A percentile compares a stretch with the other conserved stretches of the same genome.
Evolutionary conservation across 2,797 vertebrate genomes (phyloP).

Genomic region (Myiothlypis coronata): DNA sequence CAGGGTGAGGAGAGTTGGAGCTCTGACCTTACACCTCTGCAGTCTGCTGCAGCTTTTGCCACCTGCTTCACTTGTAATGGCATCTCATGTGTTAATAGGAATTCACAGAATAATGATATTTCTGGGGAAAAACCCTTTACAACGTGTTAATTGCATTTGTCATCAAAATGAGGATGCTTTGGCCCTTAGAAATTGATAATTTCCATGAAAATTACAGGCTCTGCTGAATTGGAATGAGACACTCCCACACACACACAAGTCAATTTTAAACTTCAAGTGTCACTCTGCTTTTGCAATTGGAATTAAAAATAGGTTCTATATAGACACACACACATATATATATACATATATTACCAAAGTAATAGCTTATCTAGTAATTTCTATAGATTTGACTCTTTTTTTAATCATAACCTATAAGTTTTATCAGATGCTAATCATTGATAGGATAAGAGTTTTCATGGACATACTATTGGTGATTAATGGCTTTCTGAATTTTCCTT

Average conservation of each 20-base stretch:
- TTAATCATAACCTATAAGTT: accelerated
- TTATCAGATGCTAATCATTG: background rate
- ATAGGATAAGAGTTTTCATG: background rate
- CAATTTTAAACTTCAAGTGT: background rate
- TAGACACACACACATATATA: too few species aligned
- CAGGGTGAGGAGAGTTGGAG: background rate
- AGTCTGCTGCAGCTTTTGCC: background rate
- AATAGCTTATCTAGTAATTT: background rate
- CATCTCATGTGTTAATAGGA: background rate
- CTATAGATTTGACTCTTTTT: background rate
- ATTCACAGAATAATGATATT: background rate
- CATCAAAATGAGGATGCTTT: background rate
- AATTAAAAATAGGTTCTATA: background rate
- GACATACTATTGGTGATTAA: background rate
- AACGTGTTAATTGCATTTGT: background rate
- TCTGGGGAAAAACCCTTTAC: background rate
- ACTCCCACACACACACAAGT: too few species aligned
- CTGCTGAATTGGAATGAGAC: background rate
- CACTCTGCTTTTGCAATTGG: background rate
- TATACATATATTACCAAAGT: background rate
- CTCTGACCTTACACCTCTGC: background rate
- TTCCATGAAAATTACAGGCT: background rate
- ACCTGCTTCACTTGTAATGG: too few species aligned
- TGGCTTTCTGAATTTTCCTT: background rate
- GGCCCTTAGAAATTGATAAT: background rate